phyloP scores from a whole-genome alignment of 2,113 vertebrate species.

The Pangasianodon hypophthalmus region DNA sequence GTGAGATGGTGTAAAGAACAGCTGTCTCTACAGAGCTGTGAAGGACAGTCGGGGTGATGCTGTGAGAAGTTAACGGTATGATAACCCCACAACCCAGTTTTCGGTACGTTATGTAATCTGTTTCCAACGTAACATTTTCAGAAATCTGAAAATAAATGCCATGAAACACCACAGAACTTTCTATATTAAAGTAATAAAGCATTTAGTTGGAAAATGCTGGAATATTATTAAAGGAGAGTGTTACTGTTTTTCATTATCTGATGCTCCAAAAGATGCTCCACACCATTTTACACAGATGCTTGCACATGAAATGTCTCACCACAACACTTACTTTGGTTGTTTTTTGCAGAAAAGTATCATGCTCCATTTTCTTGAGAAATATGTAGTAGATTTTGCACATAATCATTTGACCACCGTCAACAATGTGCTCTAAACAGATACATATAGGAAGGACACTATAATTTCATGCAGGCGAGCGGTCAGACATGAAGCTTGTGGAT shows the following conservation, averaged over 20 bases:
- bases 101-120: neutral
- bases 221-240: neutral
- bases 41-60: neutral
- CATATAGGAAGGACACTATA: neutral
- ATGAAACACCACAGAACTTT: neutral
- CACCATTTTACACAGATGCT: neutral
- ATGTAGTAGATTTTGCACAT: neutral
- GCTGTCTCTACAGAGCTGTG: neutral
- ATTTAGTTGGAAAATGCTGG: neutral
- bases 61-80: neutral
- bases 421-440: neutral
- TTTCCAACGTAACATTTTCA: neutral
- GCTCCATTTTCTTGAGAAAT: neutral
- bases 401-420: neutral
- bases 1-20: conserved; percentile 7
- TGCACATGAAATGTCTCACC: neutral
- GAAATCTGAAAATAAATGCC: neutral
- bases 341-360: neutral
- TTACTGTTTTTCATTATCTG: neutral
- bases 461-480: neutral
- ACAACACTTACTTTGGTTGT: neutral
- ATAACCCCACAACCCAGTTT: neutral
- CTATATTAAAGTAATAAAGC: neutral
- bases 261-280: neutral
- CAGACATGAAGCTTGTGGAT: neutral